phyloP scores from a whole-genome alignment of 2,113 vertebrate genomes.

The Semnornis frantzii region DNA sequence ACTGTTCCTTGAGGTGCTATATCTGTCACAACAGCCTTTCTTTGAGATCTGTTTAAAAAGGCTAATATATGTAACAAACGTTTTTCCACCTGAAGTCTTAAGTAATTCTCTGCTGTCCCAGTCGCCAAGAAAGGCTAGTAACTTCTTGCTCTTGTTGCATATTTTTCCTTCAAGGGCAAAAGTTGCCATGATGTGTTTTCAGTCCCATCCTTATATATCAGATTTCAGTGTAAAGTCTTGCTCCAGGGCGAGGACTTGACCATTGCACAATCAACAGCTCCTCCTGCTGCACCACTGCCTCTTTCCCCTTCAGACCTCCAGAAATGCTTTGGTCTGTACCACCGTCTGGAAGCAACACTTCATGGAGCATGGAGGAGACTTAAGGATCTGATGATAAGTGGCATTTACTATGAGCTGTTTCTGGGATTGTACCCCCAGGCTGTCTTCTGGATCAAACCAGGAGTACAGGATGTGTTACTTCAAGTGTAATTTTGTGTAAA shows the following conservation, averaged over 20 bases:
- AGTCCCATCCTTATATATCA: background rate
- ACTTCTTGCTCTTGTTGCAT: background rate
- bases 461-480: fast-evolving
- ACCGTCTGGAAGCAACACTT: background rate
- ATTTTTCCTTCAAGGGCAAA: background rate
- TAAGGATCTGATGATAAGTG: background rate
- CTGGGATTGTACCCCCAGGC: background rate
- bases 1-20: background rate
- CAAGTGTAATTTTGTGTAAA: background rate
- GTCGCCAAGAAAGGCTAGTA: background rate
- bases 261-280: background rate
- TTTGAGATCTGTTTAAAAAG: background rate
- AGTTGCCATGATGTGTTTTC: background rate
- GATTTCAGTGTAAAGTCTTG: background rate
- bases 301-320: background rate
- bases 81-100: background rate
- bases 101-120: background rate
- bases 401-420: background rate
- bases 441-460: background rate
- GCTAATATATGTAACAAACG: background rate
- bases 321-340: background rate
- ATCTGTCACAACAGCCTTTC: background rate
- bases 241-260: background rate
- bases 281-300: background rate
- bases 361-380: background rate